These are phyloP conservation scores for Pseudopodoces humilis DNA, from an alignment of 2,113 vertebrate genomes.

Conservation along the genomic window DNA sequence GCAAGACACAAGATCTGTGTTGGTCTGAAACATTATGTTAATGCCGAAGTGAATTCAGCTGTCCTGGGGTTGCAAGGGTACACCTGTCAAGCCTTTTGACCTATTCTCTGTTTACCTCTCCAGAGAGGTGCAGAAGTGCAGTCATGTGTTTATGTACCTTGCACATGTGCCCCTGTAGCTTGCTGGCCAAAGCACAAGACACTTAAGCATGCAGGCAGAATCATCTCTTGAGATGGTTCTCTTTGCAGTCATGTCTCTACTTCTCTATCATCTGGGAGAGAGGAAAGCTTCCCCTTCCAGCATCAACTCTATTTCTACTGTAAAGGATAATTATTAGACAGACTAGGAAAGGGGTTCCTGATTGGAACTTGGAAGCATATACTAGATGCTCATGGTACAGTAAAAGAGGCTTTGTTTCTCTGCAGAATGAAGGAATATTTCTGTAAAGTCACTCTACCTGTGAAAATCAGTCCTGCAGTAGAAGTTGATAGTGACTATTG, in stretches of 20 bases:
- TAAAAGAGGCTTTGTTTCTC: neutral
- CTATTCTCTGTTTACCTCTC: neutral
- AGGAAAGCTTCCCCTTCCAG: neutral
- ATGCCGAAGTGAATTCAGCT: neutral
- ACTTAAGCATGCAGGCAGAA: neutral
- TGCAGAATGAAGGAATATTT: neutral
- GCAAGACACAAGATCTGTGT: neutral
- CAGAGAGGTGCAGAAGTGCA: neutral
- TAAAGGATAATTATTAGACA: neutral
- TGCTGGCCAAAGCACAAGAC: neutral
- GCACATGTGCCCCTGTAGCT: neutral
- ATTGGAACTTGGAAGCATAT: neutral
- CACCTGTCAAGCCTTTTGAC: neutral
- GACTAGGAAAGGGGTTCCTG: neutral
- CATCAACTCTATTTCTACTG: neutral
- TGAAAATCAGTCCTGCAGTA: neutral
- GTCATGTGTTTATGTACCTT: neutral
- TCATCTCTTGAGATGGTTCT: neutral
- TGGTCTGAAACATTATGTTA: neutral
- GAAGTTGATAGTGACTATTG: neutral
- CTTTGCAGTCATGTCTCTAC: neutral
- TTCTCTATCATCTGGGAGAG: fast-evolving
- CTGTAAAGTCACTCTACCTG: neutral
- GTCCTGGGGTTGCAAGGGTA: neutral
- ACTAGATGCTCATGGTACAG: fast-evolving